A percentile compares a stretch with the other conserved stretches of the same genome.
These are phyloP conservation scores for Polyommatus icarus DNA, from an alignment of 2,888 invertebrate genomes.

Conservation along the genomic window DNA sequence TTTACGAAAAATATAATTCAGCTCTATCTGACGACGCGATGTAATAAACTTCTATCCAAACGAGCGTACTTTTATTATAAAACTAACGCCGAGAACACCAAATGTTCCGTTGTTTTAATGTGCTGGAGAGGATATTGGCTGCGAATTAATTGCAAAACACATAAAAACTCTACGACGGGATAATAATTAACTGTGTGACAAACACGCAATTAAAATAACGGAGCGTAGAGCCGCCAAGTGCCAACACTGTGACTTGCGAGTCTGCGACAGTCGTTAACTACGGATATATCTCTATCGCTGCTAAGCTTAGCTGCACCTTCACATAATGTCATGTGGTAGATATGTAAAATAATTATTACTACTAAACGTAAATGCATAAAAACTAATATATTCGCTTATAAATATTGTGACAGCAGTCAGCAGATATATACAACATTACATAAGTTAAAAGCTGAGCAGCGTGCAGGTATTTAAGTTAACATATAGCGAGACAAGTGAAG, in stretches of 20 bases:
- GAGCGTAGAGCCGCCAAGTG: conserved; percentile 64
- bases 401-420: neutral
- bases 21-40: neutral
- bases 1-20: too few relatives aligned
- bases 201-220: conserved; percentile 75
- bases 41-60: neutral
- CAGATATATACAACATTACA: neutral
- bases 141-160: conserved; percentile 49
- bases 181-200: conserved; percentile 53
- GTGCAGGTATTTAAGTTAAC: conserved; percentile 3
- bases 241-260: conserved; percentile 51
- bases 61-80: neutral
- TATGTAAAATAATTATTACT: too few relatives aligned
- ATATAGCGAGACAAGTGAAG: neutral
- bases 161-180: conserved; percentile 16
- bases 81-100: conserved; percentile 40
- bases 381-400: neutral
- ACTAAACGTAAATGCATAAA: too few relatives aligned
- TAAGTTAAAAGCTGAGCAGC: neutral
- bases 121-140: conserved; percentile 68
- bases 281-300: neutral
- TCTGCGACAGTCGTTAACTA: conserved; percentile 40
- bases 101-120: conserved; percentile 61
- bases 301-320: neutral
- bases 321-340: neutral